Base-by-base conservation (phyloP, 2,113 vertebrate species). In the Brienomyrus longianalis region DNA sequence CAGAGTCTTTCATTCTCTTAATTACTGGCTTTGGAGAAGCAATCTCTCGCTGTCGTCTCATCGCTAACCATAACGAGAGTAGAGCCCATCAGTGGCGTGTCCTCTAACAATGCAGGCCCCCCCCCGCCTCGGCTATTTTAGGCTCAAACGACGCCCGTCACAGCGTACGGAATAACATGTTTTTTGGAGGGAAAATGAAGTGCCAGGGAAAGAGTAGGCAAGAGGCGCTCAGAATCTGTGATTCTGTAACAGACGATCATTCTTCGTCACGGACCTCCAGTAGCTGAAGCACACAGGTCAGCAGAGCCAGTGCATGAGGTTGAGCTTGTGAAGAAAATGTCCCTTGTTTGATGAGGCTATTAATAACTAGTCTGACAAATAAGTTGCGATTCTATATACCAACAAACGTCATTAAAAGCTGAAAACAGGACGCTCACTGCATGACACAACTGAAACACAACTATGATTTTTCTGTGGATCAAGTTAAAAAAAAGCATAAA, bases 41-140 rank as follows among this genome's bases (percentile, higher is more conserved):
- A 91, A n/a, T 50, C 96, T 97, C 96, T 97, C 95, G 95, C 95
- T 94, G 94, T 95, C 94, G 95, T 95, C 93, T 95, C 95, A 96
- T 96, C 95, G 96, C 94, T 94, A 95, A 95, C 95, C 95, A 95
- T 87, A 89, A 90, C 90, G 92, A 90, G 92, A 92, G 90, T 91
- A 88, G 93, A 91, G 92, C 91, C 93, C 91, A 92, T 90, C 31
- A 91, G 86, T 87, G 93, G 86, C 56, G 84, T 89, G 47, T 90
- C 39, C 23, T 51, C 47, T 94, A 94, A 93, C 83, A 93, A 89
- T 91, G 59, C 52, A 74, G 27, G 56, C 23, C 23, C 93, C 74
- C 91, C 94, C 92, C 80, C 54, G 19, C 91, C 66, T 52, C 91
- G 94, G 93, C 93, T 90, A 93, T 95, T 95, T 95, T 93, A 95